Base-by-base conservation (phyloP, 2,797 vertebrate genomes). In the Tauraco hartlaubi region DNA sequence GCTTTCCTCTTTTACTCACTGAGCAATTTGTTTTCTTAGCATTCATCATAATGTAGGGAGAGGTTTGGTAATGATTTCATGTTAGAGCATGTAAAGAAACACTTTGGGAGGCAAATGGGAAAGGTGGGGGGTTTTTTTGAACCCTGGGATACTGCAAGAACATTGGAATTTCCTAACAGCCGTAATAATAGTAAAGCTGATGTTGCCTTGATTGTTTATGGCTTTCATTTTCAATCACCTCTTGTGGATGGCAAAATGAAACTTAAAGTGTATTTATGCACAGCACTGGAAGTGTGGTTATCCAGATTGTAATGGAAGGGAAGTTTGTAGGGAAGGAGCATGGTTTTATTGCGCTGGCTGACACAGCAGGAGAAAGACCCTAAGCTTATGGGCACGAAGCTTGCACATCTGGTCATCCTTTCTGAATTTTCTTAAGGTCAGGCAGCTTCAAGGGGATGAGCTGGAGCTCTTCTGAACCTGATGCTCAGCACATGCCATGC, bases 191-290 rank as follows among this genome's bases (percentile, higher is more conserved):
- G 29, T 22, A 62, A 72, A 67, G 54, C 31, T 80, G 79, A 31
- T 72, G 79, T 37, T 84, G 79, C 15, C 52, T 44, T 44, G 62
- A 25, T 55, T 76, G 49, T 76, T 91, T 37, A 48, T 29, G 33
- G 37, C 64, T 58, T 84, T 72, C 58, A n/a, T 76, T 88, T 85
- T 72, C 80, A 43, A 9, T 71, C 79, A 71, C 75, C 68, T 55
- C 63, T 49, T 35, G 56, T 44, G 56, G 62, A 87, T 35, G 58
- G n/a, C 4, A 41, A 74, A 52, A 41, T 41, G 51, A 64, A 91
- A 84, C 17, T 66, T n/a, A 12, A 46, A 43, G 59, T 15, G 33
- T 23, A 22, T 67, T 81, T 85, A 37, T 58, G 71, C 80, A 52
- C 56, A 49, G 46, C 29, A 8, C 41, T 49, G 62, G 5, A 51